Percentiles rank a stretch among this genome's conserved stretches.
phyloP scores from a whole-genome alignment of 2,888 invertebrate species.

The Ischnura elegans region DNA sequence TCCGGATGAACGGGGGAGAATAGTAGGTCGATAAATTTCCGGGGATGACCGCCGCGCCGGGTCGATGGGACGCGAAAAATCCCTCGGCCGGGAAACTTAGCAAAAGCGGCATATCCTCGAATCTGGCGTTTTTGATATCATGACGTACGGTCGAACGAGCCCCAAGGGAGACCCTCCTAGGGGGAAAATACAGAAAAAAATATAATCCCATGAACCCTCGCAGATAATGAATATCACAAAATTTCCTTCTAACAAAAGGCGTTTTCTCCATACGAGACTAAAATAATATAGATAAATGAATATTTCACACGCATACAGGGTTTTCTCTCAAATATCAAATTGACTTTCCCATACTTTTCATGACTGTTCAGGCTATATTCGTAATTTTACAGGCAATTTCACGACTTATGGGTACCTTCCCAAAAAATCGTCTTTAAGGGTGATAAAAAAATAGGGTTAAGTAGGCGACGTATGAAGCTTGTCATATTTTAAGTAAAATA shows the following conservation, averaged over 20 bases:
- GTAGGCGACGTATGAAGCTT: too few relatives aligned
- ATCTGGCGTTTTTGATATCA: background rate
- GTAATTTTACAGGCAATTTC: too few relatives aligned
- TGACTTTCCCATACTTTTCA: too few relatives aligned
- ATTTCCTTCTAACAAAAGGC: background rate
- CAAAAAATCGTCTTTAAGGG: too few relatives aligned
- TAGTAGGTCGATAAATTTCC: conserved; percentile 15
- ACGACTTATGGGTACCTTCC: too few relatives aligned
- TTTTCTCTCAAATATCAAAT: too few relatives aligned
- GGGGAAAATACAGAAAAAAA: background rate
- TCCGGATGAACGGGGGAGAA: background rate
- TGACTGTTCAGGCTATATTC: too few relatives aligned
- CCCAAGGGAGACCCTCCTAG: background rate
- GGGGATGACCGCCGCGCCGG: background rate
- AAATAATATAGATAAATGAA: too few relatives aligned
- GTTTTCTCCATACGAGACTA: background rate
- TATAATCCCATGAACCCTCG: background rate
- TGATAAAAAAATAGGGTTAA: background rate
- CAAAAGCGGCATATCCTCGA: background rate
- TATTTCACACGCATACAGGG: too few relatives aligned
- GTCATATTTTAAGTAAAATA: too few relatives aligned
- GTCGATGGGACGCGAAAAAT: background rate
- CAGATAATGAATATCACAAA: background rate
- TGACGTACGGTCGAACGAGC: background rate
- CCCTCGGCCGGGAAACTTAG: background rate